phyloP scores from a whole-genome alignment of 2,888 invertebrate species.

The Athrips mouffetella region DNA sequence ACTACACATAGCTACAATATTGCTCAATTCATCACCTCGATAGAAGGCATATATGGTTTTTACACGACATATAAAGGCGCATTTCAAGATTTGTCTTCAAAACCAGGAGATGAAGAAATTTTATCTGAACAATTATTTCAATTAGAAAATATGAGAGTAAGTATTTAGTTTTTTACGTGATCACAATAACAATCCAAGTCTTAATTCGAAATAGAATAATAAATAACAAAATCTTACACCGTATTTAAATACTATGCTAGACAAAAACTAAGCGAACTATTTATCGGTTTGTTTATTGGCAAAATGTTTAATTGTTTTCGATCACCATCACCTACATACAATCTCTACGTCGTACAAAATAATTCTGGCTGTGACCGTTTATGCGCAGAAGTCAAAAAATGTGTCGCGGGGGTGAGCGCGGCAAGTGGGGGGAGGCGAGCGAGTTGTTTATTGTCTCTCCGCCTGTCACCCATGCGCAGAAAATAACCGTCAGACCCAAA shows the following conservation, averaged over 20 bases:
- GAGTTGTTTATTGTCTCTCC: too few relatives aligned
- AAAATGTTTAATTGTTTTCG: slow-evolving; percentile 39
- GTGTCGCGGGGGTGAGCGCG: too few relatives aligned
- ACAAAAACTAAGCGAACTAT: slow-evolving; percentile 66
- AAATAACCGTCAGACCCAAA: too few relatives aligned
- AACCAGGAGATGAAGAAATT: background rate
- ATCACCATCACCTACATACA: slow-evolving; percentile 15
- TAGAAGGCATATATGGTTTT: slow-evolving; percentile 4
- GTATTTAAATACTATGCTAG: slow-evolving; percentile 56
- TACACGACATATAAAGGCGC: background rate
- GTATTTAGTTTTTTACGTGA: slow-evolving; percentile 51
- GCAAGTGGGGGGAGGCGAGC: too few relatives aligned
- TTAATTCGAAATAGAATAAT: slow-evolving; percentile 69
- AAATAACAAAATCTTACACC: slow-evolving; percentile 74
- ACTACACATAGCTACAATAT: slow-evolving; percentile 6
- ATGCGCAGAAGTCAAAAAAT: too few relatives aligned
- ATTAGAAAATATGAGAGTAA: slow-evolving; percentile 13
- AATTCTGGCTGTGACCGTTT: too few relatives aligned
- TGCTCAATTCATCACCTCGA: slow-evolving; percentile 11
- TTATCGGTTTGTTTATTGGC: slow-evolving; percentile 48
- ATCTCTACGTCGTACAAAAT: too few relatives aligned
- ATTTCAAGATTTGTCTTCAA: background rate
- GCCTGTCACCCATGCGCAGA: too few relatives aligned
- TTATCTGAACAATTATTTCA: background rate
- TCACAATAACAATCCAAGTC: slow-evolving; percentile 68